These are phyloP conservation scores for Nasonia giraulti DNA, from an alignment of 1,140 invertebrate species.

Conservation along the genomic window DNA sequence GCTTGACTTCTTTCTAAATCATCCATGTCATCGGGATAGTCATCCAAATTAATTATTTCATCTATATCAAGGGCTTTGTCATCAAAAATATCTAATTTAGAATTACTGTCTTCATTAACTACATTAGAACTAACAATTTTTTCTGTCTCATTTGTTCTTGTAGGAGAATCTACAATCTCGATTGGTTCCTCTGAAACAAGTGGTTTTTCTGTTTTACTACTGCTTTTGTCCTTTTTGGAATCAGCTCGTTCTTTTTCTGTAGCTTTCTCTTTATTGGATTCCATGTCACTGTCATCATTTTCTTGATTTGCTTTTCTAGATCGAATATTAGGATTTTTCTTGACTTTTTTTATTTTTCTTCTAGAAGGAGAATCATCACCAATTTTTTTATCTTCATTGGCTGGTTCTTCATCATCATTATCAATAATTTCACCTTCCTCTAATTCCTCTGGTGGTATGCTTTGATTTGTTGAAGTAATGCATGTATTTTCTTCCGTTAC, in stretches of 20 bases:
- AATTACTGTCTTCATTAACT: neutral
- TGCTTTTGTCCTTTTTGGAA: neutral
- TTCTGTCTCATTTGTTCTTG: neutral
- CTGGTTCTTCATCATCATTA: conserved; percentile 46
- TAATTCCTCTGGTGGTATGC: neutral
- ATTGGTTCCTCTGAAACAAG: conserved; percentile 17
- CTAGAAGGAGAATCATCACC: conserved; percentile 64
- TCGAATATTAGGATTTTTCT: conserved; percentile 34
- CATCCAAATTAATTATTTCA: conserved; percentile 72
- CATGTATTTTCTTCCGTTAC: conserved; percentile 22
- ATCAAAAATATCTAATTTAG: conserved; percentile 32
- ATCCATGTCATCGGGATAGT: conserved; percentile 72
- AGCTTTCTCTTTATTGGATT: neutral
- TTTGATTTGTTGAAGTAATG: conserved; percentile 1
- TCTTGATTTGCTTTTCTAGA: conserved; percentile 29
- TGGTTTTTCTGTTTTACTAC: neutral
- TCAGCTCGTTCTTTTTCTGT: neutral
- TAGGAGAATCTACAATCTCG: conserved; percentile 45
- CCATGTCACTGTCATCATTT: neutral
- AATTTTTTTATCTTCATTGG: conserved; percentile 66
- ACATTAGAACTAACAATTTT: neutral
- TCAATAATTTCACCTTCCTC: conserved; percentile 52
- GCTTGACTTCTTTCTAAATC: conserved; percentile 60
- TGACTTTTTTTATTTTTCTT: conserved; percentile 43
- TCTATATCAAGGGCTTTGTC: conserved; percentile 60